Percentiles rank a stretch among this genome's conserved stretches.
Conservation (phyloP, 2,888 invertebrate species). For the Eugnorisma glareosa region DNA sequence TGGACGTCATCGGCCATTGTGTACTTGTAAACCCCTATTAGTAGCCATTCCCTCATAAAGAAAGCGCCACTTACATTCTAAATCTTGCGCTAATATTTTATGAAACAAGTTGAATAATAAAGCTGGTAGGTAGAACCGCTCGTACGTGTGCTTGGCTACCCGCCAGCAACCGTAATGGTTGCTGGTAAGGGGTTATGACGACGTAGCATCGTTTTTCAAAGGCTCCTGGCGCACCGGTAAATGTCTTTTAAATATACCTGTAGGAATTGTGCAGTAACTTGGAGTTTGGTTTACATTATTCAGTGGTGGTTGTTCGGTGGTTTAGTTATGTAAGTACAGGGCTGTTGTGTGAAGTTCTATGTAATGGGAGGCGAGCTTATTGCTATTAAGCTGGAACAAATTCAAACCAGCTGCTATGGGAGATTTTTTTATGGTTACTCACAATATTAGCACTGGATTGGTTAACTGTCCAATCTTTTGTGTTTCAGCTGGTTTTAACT, state of each 20-base stretch:
- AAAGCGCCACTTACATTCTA: conserved; percentile 41
- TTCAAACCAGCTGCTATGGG: too few species aligned
- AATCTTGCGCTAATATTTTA: conserved; percentile 55
- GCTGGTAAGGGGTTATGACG: conserved; percentile 52
- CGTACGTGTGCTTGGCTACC: conserved; percentile 56
- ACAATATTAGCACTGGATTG: not conserved
- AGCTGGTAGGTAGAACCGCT: conserved; percentile 47
- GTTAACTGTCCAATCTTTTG: not conserved
- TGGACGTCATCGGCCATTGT: not conserved
- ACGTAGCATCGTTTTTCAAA: conserved; percentile 59
- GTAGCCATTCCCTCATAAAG: conserved; percentile 10
- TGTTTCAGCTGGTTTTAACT: too few species aligned
- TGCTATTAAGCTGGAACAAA: not conserved
- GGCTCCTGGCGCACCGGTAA: conserved; percentile 41
- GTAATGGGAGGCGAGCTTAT: not conserved
- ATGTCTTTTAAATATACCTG: conserved; percentile 64
- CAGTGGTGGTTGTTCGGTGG: conserved; percentile 7
- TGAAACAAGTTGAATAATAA: conserved; percentile 64
- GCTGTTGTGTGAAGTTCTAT: not conserved
- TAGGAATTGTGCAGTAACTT: conserved; percentile 46
- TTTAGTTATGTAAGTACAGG: not conserved
- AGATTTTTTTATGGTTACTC: not conserved
- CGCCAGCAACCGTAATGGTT: conserved; percentile 55
- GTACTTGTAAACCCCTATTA: not conserved
- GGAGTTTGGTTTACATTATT: conserved; percentile 37